A percentile compares a stretch with the other conserved stretches of the same genome.
Conservation (phyloP, 2,888 invertebrate species). For the Temnothorax unifasciatus region DNA sequence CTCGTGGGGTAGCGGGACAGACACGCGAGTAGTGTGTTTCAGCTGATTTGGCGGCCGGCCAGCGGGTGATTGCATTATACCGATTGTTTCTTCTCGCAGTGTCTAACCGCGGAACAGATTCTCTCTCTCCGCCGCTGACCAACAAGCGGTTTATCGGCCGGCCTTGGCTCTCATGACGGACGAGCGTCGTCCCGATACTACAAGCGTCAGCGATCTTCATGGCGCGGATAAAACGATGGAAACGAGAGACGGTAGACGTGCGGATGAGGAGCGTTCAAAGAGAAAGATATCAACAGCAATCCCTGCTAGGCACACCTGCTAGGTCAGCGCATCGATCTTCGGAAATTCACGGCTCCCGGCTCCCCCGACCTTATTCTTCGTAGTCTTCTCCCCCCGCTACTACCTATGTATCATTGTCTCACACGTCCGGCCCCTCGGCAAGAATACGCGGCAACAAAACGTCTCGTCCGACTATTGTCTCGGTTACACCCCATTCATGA, state of each 20-base stretch:
- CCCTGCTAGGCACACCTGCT: conserved; percentile 42
- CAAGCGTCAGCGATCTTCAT: conserved; percentile 62
- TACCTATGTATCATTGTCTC: conserved; percentile 46
- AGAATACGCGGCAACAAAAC: conserved; percentile 44
- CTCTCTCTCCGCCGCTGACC: neutral
- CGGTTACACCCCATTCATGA: conserved; percentile 52
- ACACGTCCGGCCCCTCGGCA: conserved; percentile 36
- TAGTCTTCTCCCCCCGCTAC: conserved; percentile 31
- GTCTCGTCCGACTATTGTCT: conserved; percentile 54
- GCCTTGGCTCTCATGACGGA: conserved; percentile 57
- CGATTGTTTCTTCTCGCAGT: conserved; percentile 47
- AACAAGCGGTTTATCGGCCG: conserved; percentile 46
- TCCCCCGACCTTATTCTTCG: conserved; percentile 36
- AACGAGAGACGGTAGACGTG: conserved; percentile 5
- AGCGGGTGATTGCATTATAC: conserved; percentile 41
- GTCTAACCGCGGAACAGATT: conserved; percentile 37
- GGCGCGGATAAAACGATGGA: conserved; percentile 2
- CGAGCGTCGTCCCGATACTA: conserved; percentile 21
- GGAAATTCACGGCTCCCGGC: conserved; percentile 45
- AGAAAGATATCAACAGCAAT: conserved; percentile 57
- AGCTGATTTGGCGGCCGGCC: conserved; percentile 6
- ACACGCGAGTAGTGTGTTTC: neutral
- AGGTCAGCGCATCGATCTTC: conserved; percentile 61
- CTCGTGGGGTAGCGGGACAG: neutral
- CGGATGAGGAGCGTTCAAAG: conserved; percentile 19